These are phyloP conservation scores for Dasysyrphus tricinctus DNA, from an alignment of 2,888 invertebrate species.

Conservation along the genomic window DNA sequence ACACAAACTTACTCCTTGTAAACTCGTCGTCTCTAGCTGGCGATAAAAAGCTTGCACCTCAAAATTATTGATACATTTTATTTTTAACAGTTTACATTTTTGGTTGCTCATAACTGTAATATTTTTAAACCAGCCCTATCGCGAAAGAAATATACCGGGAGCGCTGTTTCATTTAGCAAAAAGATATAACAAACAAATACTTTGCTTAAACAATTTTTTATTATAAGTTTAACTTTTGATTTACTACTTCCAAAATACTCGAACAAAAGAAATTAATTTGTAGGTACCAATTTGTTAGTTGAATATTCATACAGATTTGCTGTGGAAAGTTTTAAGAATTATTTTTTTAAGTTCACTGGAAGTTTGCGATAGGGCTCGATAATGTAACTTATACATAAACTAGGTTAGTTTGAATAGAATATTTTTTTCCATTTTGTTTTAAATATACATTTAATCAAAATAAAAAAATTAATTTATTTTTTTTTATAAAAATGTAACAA, in stretches of 20 bases:
- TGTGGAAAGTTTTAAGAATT: not conserved
- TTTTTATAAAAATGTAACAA: conserved; percentile 13
- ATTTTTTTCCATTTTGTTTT: not conserved
- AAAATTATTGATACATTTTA: conserved; percentile 1
- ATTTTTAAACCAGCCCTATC: not conserved
- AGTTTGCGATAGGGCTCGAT: not conserved
- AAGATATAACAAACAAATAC: not conserved
- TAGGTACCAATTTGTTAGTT: not conserved
- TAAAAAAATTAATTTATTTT: not conserved
- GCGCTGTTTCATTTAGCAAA: not conserved
- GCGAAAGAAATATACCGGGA: not conserved
- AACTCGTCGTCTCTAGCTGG: too few relatives aligned
- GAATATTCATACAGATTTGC: not conserved
- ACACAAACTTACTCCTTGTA: too few relatives aligned
- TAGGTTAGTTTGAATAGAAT: not conserved
- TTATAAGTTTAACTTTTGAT: not conserved
- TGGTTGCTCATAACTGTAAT: not conserved
- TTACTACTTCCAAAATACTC: not conserved
- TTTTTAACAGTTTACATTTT: not conserved
- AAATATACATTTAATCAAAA: conserved; percentile 12
- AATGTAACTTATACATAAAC: not conserved
- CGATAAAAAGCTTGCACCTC: too few relatives aligned
- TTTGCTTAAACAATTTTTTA: not conserved
- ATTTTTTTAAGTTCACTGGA: not conserved
- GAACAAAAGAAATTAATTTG: not conserved